These are phyloP conservation scores for Pipra filicauda DNA, from an alignment of 2,113 vertebrate species.

Conservation along the genomic window DNA sequence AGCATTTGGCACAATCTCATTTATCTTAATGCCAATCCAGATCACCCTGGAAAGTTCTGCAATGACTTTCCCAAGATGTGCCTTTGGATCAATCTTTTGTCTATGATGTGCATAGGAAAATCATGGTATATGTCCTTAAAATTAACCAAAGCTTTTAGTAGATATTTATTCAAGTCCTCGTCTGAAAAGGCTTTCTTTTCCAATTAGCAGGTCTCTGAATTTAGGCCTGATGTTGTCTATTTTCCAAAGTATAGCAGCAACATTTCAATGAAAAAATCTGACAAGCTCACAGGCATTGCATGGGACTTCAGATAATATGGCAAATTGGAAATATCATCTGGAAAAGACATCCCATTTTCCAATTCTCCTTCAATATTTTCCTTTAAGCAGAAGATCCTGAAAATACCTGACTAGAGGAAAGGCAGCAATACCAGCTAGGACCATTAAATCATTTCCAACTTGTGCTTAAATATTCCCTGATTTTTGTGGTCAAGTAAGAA, in stretches of 20 bases:
- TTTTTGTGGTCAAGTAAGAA: background rate
- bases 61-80: background rate
- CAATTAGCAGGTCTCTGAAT: background rate
- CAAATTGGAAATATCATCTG: background rate
- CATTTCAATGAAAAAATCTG: background rate
- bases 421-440: background rate
- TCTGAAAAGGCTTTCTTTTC: background rate
- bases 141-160: background rate
- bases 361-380: background rate
- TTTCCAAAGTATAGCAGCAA: background rate
- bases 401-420: background rate
- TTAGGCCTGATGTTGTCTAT: background rate
- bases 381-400: background rate
- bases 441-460: background rate
- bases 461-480: background rate
- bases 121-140: background rate
- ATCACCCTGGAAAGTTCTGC: background rate
- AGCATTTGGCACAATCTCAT: background rate
- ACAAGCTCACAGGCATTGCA: background rate
- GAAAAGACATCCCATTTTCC: background rate
- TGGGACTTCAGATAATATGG: background rate
- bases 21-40: background rate
- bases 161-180: background rate
- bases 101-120: background rate
- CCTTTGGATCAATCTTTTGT: background rate